These are phyloP conservation scores for Podarcis cretensis DNA, from an alignment of 2,113 vertebrate species.

Conservation along the genomic window DNA sequence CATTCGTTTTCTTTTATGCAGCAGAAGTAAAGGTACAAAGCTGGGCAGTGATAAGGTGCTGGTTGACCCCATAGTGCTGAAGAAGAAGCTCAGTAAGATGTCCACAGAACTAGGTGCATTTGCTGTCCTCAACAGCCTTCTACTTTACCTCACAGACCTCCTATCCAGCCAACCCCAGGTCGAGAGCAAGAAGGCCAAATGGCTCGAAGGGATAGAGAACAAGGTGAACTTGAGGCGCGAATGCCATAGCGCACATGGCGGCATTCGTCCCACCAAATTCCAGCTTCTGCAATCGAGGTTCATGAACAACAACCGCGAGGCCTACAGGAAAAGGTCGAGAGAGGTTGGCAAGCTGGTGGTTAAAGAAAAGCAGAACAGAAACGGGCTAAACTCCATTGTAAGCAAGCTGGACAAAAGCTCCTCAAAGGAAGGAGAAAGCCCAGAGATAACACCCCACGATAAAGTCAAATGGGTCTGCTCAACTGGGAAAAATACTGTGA, in stretches of 20 bases:
- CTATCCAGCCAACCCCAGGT: neutral
- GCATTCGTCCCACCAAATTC: slow-evolving; percentile 81
- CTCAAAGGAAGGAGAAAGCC: slow-evolving; percentile 33
- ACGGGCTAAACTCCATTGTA: slow-evolving; percentile 52
- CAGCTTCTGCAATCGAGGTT: slow-evolving; percentile 90
- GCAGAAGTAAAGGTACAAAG: slow-evolving; percentile 54
- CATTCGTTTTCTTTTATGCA: slow-evolving; percentile 79
- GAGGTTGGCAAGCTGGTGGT: slow-evolving; percentile 84
- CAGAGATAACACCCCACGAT: neutral
- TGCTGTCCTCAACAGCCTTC: slow-evolving; percentile 84
- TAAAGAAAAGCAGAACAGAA: slow-evolving; percentile 68
- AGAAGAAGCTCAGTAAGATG: slow-evolving; percentile 79
- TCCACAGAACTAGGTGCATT: slow-evolving; percentile 71
- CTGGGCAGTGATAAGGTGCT: slow-evolving; percentile 37
- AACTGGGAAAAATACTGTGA: slow-evolving; percentile 76
- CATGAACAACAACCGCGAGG: slow-evolving; percentile 79
- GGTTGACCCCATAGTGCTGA: slow-evolving; percentile 75
- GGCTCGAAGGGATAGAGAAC: slow-evolving; percentile 43
- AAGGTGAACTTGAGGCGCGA: slow-evolving; percentile 8
- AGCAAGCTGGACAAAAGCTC: slow-evolving; percentile 66
- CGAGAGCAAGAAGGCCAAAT: slow-evolving; percentile 51
- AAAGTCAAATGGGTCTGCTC: slow-evolving; percentile 47
- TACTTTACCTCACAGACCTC: slow-evolving; percentile 77
- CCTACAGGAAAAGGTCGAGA: slow-evolving; percentile 76
- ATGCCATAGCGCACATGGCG: slow-evolving; percentile 27